Evolutionary conservation across 2,113 vertebrate species (phyloP).

Genomic region (Narcine bancroftii): DNA sequence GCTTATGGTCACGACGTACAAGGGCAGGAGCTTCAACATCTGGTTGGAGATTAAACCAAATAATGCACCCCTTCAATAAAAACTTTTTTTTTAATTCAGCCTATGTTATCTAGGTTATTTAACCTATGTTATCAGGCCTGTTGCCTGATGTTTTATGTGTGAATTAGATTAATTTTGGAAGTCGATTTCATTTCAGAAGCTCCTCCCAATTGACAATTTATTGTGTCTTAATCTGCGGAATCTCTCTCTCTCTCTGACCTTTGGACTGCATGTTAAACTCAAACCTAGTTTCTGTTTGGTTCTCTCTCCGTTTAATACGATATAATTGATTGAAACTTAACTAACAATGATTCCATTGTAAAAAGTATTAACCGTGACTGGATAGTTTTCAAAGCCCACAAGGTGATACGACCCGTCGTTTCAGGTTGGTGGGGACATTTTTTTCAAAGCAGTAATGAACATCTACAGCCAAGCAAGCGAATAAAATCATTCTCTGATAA

Average conservation of each 20-base stretch:
- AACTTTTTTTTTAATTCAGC: not conserved
- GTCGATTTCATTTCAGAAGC: not conserved
- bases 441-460: not conserved
- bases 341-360: constrained; percentile 43
- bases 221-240: not conserved
- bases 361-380: constrained; percentile 43
- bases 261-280: constrained; percentile 21
- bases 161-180: not conserved
- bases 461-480: not conserved
- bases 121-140: not conserved
- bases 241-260: not conserved
- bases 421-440: not conserved
- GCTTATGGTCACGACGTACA: not conserved
- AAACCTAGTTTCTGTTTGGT: constrained; percentile 17
- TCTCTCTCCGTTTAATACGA: constrained; percentile 41
- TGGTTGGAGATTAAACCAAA: not conserved
- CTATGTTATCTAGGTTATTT: not conserved
- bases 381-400: constrained; percentile 43
- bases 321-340: constrained; percentile 43
- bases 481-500: not conserved
- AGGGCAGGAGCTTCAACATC: not conserved
- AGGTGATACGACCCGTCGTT: constrained; percentile 39
- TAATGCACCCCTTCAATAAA: not conserved
- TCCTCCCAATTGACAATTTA: not conserved
- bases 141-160: not conserved